A percentile compares a stretch with the other conserved stretches of the same genome.
Evolutionary conservation across 2,888 invertebrate genomes (phyloP).

Genomic region (Chorisops tibialis): DNA sequence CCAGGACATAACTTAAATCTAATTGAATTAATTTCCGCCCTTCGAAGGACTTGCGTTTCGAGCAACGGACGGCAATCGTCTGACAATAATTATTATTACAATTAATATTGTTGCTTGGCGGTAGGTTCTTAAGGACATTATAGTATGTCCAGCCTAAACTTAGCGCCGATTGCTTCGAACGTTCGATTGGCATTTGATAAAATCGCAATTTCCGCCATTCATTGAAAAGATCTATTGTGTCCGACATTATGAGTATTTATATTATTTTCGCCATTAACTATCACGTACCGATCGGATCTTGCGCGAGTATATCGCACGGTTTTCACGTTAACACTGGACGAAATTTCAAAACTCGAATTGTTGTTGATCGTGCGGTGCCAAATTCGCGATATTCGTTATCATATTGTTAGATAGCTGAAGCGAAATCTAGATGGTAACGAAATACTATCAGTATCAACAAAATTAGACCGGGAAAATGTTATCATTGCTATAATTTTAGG

Average conservation of each 20-base stretch:
- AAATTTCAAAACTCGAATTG: conserved; percentile 1
- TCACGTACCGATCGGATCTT: too few species aligned
- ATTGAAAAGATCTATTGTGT: conserved; percentile 5
- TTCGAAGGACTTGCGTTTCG: background rate
- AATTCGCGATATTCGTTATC: too few species aligned
- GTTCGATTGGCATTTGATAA: conserved; percentile 1
- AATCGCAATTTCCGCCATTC: conserved; percentile 19
- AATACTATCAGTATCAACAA: background rate
- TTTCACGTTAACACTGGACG: background rate
- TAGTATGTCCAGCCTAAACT: conserved; percentile 11
- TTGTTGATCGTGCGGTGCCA: conserved; percentile 2
- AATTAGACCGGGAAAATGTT: background rate
- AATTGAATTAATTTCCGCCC: background rate
- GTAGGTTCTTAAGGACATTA: background rate
- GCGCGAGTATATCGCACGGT: background rate
- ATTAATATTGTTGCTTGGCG: background rate
- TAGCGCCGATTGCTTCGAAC: conserved; percentile 3
- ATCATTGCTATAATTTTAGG: background rate
- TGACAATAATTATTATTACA: too few species aligned
- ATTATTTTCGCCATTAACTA: too few species aligned
- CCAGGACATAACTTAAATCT: conserved; percentile 3
- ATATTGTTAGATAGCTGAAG: too few species aligned
- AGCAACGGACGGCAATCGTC: background rate
- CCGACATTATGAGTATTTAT: background rate
- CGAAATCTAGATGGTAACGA: background rate